Conservation (phyloP, 2,888 invertebrate genomes). For the Ferdinandea cuprea region DNA sequence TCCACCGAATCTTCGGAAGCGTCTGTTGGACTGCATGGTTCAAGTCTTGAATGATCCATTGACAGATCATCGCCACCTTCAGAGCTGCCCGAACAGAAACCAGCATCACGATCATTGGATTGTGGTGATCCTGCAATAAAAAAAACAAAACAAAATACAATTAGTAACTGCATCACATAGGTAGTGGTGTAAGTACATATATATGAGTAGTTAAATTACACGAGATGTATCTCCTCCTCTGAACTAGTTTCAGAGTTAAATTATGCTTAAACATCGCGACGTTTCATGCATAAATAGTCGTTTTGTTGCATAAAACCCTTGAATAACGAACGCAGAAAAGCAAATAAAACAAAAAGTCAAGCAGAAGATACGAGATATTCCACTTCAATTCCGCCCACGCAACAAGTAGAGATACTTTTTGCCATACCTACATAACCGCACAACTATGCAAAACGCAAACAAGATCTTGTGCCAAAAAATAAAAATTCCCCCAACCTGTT, state of each 20-base stretch:
- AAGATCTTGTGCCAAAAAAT: slow-evolving; percentile 36
- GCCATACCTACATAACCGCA: slow-evolving; percentile 34
- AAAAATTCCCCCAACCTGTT: slow-evolving; percentile 27
- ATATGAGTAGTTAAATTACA: too few relatives aligned
- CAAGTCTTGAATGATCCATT: slow-evolving; percentile 82
- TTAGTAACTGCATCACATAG: background rate
- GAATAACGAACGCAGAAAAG: slow-evolving; percentile 24
- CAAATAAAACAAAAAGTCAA: slow-evolving; percentile 15
- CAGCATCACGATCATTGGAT: slow-evolving; percentile 85
- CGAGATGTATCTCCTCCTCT: slow-evolving; percentile 19
- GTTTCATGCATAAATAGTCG: slow-evolving; percentile 41
- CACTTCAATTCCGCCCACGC: slow-evolving; percentile 62
- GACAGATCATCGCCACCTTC: slow-evolving; percentile 87
- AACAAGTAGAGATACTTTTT: slow-evolving; percentile 31
- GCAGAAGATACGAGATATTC: slow-evolving; percentile 51
- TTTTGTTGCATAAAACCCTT: slow-evolving; percentile 59
- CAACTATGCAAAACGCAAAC: background rate
- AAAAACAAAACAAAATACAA: slow-evolving; percentile 51
- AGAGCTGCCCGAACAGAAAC: slow-evolving; percentile 87
- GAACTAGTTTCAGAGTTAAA: slow-evolving; percentile 21
- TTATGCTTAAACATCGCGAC: slow-evolving; percentile 17
- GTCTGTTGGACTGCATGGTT: slow-evolving; percentile 86
- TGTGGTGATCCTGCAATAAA: slow-evolving; percentile 81
- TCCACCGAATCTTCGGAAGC: slow-evolving; percentile 87
- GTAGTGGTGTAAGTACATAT: too few relatives aligned